Percentiles rank a stretch among this genome's conserved stretches.
Conservation (phyloP, 2,113 vertebrate species). For the Sylvilagus bachmani region DNA sequence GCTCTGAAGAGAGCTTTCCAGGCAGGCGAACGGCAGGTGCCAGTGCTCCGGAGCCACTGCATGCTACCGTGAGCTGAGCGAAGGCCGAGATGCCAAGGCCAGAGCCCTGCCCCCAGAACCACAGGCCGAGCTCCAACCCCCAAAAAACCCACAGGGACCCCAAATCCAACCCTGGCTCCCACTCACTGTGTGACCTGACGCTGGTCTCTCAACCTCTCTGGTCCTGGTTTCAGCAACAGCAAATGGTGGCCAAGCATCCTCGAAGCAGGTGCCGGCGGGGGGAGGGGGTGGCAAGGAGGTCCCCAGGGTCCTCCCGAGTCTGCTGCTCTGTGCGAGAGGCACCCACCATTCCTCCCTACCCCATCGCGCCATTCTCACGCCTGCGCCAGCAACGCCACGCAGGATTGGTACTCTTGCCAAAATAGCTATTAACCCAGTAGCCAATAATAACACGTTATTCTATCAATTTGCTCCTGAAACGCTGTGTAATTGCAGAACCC, state of each 20-base stretch:
- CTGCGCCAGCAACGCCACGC: constrained; percentile 73
- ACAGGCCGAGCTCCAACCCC: not conserved
- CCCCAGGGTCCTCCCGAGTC: not conserved
- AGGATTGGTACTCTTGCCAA: constrained; percentile 81
- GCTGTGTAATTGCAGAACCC: constrained; percentile 85
- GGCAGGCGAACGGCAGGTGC: not conserved
- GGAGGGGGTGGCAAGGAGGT: not conserved
- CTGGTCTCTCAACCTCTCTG: constrained; percentile 75
- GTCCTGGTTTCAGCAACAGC: constrained; percentile 4
- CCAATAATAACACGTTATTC: constrained; percentile 84
- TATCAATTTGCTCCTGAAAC: constrained; percentile 81
- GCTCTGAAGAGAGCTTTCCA: not conserved
- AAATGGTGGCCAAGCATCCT: not conserved
- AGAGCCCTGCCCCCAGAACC: not conserved
- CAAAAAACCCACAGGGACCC: not conserved
- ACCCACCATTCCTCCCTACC: constrained; percentile 58
- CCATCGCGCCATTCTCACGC: constrained; percentile 62
- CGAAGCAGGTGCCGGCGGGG: not conserved
- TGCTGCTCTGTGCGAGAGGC: not conserved
- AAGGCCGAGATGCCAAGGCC: not conserved
- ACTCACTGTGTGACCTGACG: constrained; percentile 75
- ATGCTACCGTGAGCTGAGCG: not conserved
- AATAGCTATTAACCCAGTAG: constrained; percentile 83
- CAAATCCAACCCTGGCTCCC: not conserved
- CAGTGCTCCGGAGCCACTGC: accelerated